A percentile compares a stretch with the other conserved stretches of the same genome.
Evolutionary conservation across 2,113 vertebrate species (phyloP).

Genomic region (Tautogolabrus adspersus): DNA sequence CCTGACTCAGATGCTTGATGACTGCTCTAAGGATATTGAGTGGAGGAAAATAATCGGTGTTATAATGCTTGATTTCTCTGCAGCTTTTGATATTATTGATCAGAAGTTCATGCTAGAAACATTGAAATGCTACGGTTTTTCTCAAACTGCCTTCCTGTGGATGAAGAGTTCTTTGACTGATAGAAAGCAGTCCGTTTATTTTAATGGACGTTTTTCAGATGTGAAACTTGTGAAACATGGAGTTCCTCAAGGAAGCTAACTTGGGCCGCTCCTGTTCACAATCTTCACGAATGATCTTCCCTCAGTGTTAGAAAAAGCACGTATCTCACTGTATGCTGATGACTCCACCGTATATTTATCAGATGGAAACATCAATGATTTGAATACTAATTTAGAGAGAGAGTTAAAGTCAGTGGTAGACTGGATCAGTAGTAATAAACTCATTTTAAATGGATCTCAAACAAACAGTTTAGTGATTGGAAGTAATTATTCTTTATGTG

Average conservation of each 20-base stretch:
- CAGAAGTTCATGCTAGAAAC: background rate
- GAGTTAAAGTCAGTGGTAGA: background rate
- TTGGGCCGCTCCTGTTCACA: background rate
- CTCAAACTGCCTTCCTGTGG: background rate
- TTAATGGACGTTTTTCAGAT: background rate
- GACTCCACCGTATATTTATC: background rate
- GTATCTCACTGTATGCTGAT: background rate
- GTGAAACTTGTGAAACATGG: background rate
- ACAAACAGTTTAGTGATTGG: background rate
- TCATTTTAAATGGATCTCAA: background rate
- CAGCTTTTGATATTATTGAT: background rate
- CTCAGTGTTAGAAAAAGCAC: background rate
- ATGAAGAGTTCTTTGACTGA: background rate
- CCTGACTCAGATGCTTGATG: background rate
- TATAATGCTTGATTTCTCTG: background rate
- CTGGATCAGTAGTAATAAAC: background rate
- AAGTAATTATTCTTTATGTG: background rate
- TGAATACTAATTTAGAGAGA: background rate
- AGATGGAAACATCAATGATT: background rate
- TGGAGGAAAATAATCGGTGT: background rate
- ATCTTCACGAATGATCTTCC: background rate
- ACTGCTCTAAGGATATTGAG: background rate
- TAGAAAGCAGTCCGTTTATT: background rate
- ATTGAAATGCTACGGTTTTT: background rate
- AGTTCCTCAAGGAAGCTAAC: background rate